Evolutionary conservation across 2,888 invertebrate species (phyloP).

Genomic region (Sminthurinus aureus): DNA sequence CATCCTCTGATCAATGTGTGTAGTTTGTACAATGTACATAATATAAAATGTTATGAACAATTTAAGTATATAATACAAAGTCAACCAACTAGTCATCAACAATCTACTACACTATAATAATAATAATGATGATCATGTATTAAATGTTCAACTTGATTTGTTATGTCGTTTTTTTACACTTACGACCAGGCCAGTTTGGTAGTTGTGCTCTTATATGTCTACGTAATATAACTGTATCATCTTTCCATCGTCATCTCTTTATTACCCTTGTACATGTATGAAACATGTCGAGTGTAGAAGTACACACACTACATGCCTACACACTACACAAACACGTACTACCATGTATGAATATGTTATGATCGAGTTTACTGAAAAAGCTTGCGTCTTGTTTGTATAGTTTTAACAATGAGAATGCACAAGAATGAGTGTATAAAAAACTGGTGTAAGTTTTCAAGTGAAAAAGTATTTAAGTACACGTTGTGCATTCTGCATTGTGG

Average conservation of each 20-base stretch:
- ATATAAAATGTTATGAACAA: neutral
- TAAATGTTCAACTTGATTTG: conserved; percentile 10
- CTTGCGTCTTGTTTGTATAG: conserved; percentile 6
- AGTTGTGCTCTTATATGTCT: neutral
- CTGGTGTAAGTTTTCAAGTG: no score
- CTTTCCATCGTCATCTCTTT: neutral
- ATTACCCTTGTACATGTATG: neutral
- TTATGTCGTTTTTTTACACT: conserved; percentile 1
- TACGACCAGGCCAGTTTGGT: neutral
- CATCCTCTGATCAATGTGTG: neutral
- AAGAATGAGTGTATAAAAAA: no score
- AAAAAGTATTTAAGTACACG: no score
- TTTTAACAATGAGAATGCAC: no score
- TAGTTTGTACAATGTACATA: neutral
- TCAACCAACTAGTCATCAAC: no score
- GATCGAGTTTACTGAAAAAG: neutral
- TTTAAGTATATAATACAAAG: no score
- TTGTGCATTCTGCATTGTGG: no score
- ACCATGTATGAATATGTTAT: no score
- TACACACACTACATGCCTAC: no score
- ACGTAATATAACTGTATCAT: neutral
- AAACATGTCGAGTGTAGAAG: neutral
- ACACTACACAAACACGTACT: no score
- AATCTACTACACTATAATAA: no score
- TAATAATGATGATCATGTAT: neutral